Conservation (phyloP, 2,797 vertebrate species). For the Eremophila alpestris region DNA sequence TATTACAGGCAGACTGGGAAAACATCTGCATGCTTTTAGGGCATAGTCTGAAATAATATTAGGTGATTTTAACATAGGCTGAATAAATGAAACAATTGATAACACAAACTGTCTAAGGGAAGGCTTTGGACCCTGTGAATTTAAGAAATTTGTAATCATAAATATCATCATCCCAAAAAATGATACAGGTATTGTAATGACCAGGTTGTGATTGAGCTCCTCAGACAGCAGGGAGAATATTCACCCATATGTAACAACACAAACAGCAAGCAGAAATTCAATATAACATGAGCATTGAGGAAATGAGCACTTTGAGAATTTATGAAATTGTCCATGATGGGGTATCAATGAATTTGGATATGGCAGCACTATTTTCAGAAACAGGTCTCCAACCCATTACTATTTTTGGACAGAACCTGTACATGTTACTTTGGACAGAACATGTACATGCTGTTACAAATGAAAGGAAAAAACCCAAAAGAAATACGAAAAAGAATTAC, state of each 20-base stretch:
- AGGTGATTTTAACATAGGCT: slow-evolving; percentile 3
- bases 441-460: background rate
- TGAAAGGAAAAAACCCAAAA: background rate
- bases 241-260: background rate
- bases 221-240: background rate
- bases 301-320: background rate
- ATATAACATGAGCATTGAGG: background rate
- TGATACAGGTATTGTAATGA: background rate
- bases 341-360: background rate
- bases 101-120: background rate
- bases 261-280: background rate
- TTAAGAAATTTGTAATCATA: background rate
- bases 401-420: background rate
- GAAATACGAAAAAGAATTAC: background rate
- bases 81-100: slow-evolving; percentile 25
- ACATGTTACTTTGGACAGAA: background rate
- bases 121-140: background rate
- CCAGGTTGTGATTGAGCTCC: background rate
- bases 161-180: background rate
- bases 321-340: background rate
- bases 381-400: background rate
- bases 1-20: slow-evolving; percentile 54
- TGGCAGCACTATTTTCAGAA: background rate
- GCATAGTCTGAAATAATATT: slow-evolving; percentile 46
- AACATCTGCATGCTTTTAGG: slow-evolving; percentile 66